Base-by-base conservation (phyloP, 2,113 vertebrate species). In the Daubentonia madagascariensis region DNA sequence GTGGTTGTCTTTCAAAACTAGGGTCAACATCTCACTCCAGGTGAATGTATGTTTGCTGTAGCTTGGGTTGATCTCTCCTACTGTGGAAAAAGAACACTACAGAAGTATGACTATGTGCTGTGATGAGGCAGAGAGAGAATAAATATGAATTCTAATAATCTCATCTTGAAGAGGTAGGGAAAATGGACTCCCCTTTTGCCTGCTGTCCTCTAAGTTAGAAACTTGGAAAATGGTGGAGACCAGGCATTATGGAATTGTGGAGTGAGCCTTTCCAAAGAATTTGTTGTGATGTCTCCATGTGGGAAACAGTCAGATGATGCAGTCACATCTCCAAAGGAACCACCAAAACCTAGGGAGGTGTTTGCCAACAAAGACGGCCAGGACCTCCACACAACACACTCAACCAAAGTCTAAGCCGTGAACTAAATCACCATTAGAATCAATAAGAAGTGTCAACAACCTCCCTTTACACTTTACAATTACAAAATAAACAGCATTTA, bases 221-320 rank as follows among this genome's bases (percentile, higher is more conserved):
- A 37, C 11, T 16, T 18, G 8, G 13, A 91, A 57, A 28, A 43
- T 43, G 10, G 0, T 35, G 63, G 20, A 79, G 7, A 73, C 92
- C 0, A 79, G 20, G 3, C 2, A 93, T 9, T 68, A 18, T 5
- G 1, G 6, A 86, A n/a, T 37, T 63, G 5, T 89, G 35, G 32
- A 2, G 0, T 12, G 0, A 85, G 4, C 0, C 25, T 23, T 50
- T 40, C 9, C 28, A 18, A 72, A 1, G 4, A 61, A 59, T 9
- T 8, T 22, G 0, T 2, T 72, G 2, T 35, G 25, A 86, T 32
- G 32, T 48, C 23, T 25, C 1, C 12, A 28, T 57, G 8, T 25
- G 8, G 9, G 13, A 80, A 57, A 35, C 6, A 93, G 43, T 54
- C n/a, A 68, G n/a, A 75, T 40, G 20, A 75, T 72, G 6, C 18